Conservation (phyloP, 2,888 invertebrate genomes). For the Polydrusus tereticollis region DNA sequence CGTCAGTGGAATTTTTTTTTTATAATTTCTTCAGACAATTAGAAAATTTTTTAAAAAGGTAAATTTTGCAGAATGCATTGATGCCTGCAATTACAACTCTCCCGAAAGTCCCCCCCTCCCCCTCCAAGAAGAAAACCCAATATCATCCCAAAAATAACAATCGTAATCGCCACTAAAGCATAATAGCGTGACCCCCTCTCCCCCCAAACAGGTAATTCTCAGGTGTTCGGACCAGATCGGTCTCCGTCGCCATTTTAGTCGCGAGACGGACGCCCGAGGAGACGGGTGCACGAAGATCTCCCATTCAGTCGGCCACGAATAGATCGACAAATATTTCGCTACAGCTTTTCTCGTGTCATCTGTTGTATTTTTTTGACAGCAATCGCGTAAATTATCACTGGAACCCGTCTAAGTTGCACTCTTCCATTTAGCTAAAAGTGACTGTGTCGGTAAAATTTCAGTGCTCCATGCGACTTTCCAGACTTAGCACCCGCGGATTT, state of each 20-base stretch:
- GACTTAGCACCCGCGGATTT: slow-evolving; percentile 18
- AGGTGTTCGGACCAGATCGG: slow-evolving; percentile 42
- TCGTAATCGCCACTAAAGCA: slow-evolving; percentile 41
- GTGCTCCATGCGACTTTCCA: slow-evolving; percentile 17
- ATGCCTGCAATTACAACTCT: neutral
- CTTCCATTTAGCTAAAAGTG: slow-evolving; percentile 5
- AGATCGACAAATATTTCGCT: slow-evolving; percentile 28
- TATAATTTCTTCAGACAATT: no score
- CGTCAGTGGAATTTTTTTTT: no score
- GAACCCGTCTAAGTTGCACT: neutral
- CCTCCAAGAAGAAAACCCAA: slow-evolving; percentile 14
- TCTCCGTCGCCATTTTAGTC: slow-evolving; percentile 39
- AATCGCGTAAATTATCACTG: neutral
- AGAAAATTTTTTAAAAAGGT: no score
- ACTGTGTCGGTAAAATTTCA: slow-evolving; percentile 14
- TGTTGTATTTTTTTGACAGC: slow-evolving; percentile 7
- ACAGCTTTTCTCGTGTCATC: slow-evolving; percentile 19
- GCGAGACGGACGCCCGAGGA: slow-evolving; percentile 30
- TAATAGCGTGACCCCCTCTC: slow-evolving; percentile 33
- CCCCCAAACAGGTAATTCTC: slow-evolving; percentile 40
- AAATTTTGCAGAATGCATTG: neutral
- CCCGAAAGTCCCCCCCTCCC: slow-evolving; percentile 20
- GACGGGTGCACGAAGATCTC: slow-evolving; percentile 28
- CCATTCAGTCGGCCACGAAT: slow-evolving; percentile 22
- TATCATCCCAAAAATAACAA: slow-evolving; percentile 34